phyloP scores from a whole-genome alignment of 2,797 vertebrate species.

The Steatocranus sp. region DNA sequence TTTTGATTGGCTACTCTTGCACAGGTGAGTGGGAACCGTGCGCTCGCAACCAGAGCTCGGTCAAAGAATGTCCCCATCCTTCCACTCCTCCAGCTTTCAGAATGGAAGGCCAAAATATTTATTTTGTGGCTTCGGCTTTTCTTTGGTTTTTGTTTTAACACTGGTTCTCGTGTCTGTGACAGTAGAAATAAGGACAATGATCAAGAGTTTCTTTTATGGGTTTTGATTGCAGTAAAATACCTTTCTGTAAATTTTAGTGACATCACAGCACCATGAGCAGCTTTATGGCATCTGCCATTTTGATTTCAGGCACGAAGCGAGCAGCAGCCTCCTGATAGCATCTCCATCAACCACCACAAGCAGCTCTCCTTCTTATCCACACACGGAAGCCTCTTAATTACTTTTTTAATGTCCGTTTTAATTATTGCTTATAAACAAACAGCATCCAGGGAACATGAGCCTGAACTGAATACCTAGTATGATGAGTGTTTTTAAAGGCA shows the following conservation, averaged over 20 bases:
- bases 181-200: fast-evolving
- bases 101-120: no score
- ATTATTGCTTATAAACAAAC: background rate
- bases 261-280: background rate
- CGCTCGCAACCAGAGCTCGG: fast-evolving
- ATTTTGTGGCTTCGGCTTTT: background rate
- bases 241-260: background rate
- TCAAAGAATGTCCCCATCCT: no score
- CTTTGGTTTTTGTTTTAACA: background rate
- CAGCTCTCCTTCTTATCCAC: background rate
- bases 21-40: background rate
- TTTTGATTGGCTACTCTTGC: background rate
- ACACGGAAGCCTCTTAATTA: background rate
- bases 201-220: background rate
- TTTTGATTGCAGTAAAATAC: fast-evolving
- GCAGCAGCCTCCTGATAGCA: background rate
- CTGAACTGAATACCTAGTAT: background rate
- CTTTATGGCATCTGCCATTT: background rate
- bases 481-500: background rate
- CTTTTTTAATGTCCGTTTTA: background rate
- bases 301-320: background rate
- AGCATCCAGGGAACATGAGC: background rate
- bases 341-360: background rate
- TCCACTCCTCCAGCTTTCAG: no score
- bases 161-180: background rate